Percentiles rank a stretch among this genome's conserved stretches.
These are phyloP conservation scores for Patella ulyssiponensis DNA, from an alignment of 2,888 invertebrate genomes.

Conservation along the genomic window DNA sequence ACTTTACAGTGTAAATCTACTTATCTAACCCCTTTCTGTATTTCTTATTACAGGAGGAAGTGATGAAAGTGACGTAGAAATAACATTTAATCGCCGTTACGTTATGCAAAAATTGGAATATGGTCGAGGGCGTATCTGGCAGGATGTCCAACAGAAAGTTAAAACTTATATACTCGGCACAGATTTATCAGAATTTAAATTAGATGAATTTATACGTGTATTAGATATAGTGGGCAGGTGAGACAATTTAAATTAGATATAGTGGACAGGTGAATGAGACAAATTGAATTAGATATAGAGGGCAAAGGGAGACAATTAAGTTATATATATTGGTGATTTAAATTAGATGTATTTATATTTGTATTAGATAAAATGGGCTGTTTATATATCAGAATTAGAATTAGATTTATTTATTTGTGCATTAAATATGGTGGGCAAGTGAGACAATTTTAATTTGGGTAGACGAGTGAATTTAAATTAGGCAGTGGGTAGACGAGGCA, in stretches of 20 bases:
- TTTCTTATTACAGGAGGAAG: neutral
- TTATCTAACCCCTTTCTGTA: neutral
- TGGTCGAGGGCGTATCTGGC: slow-evolving; percentile 90
- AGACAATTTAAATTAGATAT: neutral
- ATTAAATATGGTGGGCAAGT: slow-evolving; percentile 80
- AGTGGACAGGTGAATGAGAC: too few relatives aligned
- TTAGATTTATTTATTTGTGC: too few relatives aligned
- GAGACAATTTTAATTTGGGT: slow-evolving; percentile 89
- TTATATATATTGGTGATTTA: too few relatives aligned
- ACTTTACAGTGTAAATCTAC: too few relatives aligned
- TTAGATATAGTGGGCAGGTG: slow-evolving; percentile 87
- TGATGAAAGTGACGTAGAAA: slow-evolving; percentile 53
- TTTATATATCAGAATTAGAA: too few relatives aligned
- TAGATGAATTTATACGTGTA: slow-evolving; percentile 94
- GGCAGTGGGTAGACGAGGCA: slow-evolving; percentile 81
- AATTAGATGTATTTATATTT: neutral
- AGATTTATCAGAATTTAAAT: slow-evolving; percentile 88
- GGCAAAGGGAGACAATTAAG: too few relatives aligned
- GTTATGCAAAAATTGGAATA: slow-evolving; percentile 90
- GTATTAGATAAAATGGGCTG: too few relatives aligned
- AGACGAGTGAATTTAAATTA: slow-evolving; percentile 89
- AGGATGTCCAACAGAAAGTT: slow-evolving; percentile 93
- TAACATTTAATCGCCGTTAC: slow-evolving; percentile 79
- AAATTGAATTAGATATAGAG: too few relatives aligned
- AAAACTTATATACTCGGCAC: slow-evolving; percentile 81